Evolutionary conservation across 2,888 invertebrate species (phyloP).

Genomic region (Leptinotarsa haldemani): DNA sequence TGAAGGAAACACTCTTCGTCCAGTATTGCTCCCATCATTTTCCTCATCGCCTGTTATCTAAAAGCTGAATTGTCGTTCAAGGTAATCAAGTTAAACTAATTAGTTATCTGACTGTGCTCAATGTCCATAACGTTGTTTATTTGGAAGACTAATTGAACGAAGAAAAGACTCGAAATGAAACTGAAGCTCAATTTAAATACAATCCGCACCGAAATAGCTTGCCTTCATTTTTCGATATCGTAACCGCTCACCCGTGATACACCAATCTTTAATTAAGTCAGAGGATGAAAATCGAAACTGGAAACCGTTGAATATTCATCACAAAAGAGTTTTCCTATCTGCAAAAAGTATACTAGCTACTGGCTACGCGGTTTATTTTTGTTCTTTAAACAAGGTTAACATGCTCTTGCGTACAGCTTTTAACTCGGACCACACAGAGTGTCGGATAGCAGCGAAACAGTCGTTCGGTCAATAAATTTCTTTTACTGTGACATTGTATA

Average conservation of each 20-base stretch:
- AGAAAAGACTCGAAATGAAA: neutral
- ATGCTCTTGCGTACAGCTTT: constrained; percentile 20
- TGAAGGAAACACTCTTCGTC: too few species aligned
- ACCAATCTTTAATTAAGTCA: constrained; percentile 15
- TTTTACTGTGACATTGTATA: constrained; percentile 39
- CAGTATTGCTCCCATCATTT: neutral
- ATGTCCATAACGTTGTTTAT: neutral
- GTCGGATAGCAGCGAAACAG: constrained; percentile 33
- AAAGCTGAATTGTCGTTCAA: neutral
- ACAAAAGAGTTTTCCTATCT: constrained; percentile 19
- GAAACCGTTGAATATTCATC: constrained; percentile 31
- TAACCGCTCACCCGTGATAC: neutral
- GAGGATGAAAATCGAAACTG: constrained; percentile 19
- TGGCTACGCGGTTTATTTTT: constrained; percentile 38
- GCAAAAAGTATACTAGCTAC: constrained; percentile 18
- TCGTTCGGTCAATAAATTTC: constrained; percentile 41
- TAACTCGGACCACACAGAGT: constrained; percentile 42
- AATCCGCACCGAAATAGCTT: constrained; percentile 1
- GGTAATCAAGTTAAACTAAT: neutral
- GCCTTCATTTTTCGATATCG: constrained; percentile 1
- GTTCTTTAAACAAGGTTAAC: constrained; percentile 22
- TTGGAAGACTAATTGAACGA: neutral
- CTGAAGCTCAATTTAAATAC: neutral
- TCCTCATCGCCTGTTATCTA: neutral
- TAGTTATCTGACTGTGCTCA: neutral